Base-by-base conservation (phyloP, 2,888 invertebrate genomes). In the Scaeva pyrastri region DNA sequence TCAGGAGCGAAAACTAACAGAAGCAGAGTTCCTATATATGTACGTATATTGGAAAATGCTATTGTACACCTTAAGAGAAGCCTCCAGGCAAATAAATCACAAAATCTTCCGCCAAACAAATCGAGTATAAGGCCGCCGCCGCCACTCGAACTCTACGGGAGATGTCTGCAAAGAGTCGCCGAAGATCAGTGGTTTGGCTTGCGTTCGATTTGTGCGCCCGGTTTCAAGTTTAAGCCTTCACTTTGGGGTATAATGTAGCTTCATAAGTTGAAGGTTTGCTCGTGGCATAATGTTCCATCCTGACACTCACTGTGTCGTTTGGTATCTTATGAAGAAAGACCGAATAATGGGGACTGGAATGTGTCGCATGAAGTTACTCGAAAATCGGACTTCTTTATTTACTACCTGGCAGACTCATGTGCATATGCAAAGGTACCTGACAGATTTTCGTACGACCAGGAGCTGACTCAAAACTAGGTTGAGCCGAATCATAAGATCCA, bases 1-100 rank as follows among this genome's bases (percentile, higher is more conserved):
- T 56, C 86, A 86, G 86, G 70, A 82, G 82, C 82, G 74, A 81
- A 73, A 86, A 76, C 72, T 73, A 66, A 76, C 77, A 77, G 68
- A 75, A 71, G 12, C 56, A 56, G 56, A 56, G 5, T 2, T 23
- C 8, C 0, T 12, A 1, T 23, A 31, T 31, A 10, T 7, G 55
- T 8, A 19, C 6, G 21, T 21, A 52, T 52, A 23, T 10, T 39
- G 23, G 23, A 23, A 26, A 26, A 26, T 23, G 14, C 23, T 23
- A n/a, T n/a, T n/a, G n/a, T n/a, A n/a, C n/a, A 6, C 50, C n/a
- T 26, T 31, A 5, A 31, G 6, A 31, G 31, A 31, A 31, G 23
- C 52, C 52, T 52, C 8, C 0, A 26, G 52, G 52, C 52, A 52
- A 52, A 52, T 52, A 52, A 52, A 52, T 52, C 52, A 52, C 23